Percentiles rank a stretch among this genome's conserved stretches.
These are phyloP conservation scores for Phalacrocorax pelagicus DNA, from an alignment of 2,113 vertebrate genomes.

Conservation along the genomic window DNA sequence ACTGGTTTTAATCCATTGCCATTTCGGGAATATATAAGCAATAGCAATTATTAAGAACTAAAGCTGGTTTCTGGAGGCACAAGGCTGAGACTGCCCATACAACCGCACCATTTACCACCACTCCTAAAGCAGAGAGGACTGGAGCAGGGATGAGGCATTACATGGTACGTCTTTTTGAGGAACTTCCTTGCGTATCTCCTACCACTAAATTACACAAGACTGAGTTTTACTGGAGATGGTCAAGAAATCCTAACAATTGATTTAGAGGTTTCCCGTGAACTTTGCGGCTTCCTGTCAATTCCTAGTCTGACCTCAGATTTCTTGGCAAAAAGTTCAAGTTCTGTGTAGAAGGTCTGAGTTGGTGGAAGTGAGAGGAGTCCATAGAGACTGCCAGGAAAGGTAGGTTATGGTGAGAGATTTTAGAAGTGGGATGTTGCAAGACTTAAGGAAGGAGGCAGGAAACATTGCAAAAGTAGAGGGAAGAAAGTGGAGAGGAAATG, in stretches of 20 bases:
- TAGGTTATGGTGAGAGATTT: neutral
- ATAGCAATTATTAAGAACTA: neutral
- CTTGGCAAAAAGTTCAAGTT: neutral
- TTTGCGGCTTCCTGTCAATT: neutral
- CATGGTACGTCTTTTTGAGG: neutral
- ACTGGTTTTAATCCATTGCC: neutral
- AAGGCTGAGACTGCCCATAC: neutral
- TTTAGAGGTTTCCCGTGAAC: neutral
- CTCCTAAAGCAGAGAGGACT: neutral
- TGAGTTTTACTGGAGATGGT: neutral
- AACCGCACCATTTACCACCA: too few species aligned
- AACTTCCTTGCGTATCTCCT: neutral
- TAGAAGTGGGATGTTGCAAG: neutral
- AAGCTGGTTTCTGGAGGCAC: neutral
- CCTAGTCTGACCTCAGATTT: neutral
- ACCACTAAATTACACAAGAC: neutral
- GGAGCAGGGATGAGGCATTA: neutral
- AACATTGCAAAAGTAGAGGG: neutral
- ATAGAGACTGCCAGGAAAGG: neutral
- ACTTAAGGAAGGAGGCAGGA: neutral
- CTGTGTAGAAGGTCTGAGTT: neutral
- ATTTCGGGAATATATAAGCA: neutral
- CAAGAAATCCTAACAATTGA: neutral
- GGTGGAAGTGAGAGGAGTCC: neutral
- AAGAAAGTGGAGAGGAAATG: neutral